Conservation (phyloP, 2,113 vertebrate genomes). For the Scolopax mira region DNA sequence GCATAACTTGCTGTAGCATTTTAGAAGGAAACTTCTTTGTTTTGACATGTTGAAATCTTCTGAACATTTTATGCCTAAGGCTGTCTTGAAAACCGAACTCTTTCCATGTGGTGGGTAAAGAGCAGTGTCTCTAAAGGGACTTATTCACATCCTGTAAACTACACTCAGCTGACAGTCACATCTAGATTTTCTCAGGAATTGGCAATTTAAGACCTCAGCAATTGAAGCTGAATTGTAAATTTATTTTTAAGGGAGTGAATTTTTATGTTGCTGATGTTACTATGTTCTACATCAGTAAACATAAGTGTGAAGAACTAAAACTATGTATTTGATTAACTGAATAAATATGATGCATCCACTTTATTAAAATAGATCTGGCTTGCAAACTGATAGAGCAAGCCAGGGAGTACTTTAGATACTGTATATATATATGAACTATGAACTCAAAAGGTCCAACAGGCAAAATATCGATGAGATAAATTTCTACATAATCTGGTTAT, state of each 20-base stretch:
- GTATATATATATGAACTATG: background rate
- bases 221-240: background rate
- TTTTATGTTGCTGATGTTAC: background rate
- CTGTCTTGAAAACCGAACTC: constrained; percentile 25
- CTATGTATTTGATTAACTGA: background rate
- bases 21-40: constrained; percentile 21
- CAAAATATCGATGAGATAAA: background rate
- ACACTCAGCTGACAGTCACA: background rate
- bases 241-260: background rate
- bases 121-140: constrained; percentile 19
- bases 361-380: background rate
- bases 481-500: background rate
- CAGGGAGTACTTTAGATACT: background rate
- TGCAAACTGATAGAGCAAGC: background rate
- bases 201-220: background rate
- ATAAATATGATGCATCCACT: background rate
- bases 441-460: background rate
- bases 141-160: constrained; percentile 22
- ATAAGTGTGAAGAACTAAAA: background rate
- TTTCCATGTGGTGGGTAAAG: background rate
- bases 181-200: constrained; percentile 19
- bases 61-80: constrained; percentile 40
- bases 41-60: constrained; percentile 43
- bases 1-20: background rate
- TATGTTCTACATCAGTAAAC: background rate